Conservation (phyloP, 2,888 invertebrate genomes). For the Bombylius major region DNA sequence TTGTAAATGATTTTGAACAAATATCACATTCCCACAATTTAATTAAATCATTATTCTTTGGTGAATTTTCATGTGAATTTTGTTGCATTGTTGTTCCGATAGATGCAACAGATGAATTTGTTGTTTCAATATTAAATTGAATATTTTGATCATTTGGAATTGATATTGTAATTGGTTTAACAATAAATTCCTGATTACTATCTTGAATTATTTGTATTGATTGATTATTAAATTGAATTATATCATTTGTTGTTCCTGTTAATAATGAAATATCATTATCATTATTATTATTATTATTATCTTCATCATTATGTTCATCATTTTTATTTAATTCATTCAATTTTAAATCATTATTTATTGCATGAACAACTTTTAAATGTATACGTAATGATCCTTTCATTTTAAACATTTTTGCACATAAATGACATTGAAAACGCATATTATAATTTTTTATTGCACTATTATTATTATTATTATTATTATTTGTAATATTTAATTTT, state of each 20-base stretch:
- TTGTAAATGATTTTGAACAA: constrained; percentile 73
- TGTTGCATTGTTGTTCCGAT: background rate
- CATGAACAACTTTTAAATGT: constrained; percentile 68
- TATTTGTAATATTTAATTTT: background rate
- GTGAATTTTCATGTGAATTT: background rate
- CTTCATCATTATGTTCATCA: background rate
- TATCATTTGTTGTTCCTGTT: background rate
- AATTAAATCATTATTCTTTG: constrained; percentile 36
- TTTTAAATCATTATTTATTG: background rate
- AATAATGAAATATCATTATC: too few relatives aligned
- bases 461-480: constrained; percentile 24
- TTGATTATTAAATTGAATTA: background rate
- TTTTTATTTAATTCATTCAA: background rate
- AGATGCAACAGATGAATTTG: too few relatives aligned
- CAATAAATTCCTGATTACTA: too few relatives aligned
- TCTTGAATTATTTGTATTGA: too few relatives aligned
- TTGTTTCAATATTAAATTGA: too few relatives aligned
- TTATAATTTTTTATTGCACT: constrained; percentile 15
- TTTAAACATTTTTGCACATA: constrained; percentile 68
- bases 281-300: too few relatives aligned
- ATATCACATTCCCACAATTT: constrained; percentile 81
- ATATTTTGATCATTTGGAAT: too few relatives aligned
- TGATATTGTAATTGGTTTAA: too few relatives aligned
- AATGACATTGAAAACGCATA: constrained; percentile 53
- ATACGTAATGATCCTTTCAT: constrained; percentile 73